Conservation (phyloP, 2,888 invertebrate genomes). For the Acleris sparsana region DNA sequence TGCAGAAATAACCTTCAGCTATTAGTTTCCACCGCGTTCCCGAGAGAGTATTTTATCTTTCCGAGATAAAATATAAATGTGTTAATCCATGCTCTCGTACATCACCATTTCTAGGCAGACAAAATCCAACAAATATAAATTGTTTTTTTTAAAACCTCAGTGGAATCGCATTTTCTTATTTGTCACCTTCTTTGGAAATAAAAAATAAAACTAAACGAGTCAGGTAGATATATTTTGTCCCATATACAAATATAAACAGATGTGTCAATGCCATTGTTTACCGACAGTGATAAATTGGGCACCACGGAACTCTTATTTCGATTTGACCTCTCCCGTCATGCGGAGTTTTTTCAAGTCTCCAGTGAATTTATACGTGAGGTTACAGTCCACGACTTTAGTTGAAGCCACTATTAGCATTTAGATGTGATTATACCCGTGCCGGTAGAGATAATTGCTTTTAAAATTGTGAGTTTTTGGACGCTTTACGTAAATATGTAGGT, state of each 20-base stretch:
- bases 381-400: conserved; percentile 10
- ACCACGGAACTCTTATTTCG: conserved; percentile 42
- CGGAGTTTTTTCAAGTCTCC: conserved; percentile 27
- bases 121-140: background rate
- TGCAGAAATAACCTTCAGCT: background rate
- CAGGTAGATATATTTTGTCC: conserved; percentile 2
- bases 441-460: conserved; percentile 1
- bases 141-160: background rate
- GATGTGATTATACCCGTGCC: background rate
- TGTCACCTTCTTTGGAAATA: background rate
- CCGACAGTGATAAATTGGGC: conserved; percentile 45
- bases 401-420: conserved; percentile 28
- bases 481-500: background rate
- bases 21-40: conserved; percentile 13
- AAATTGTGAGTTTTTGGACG: background rate
- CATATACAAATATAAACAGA: conserved; percentile 31
- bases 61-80: conserved; percentile 14
- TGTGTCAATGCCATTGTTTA: conserved; percentile 45
- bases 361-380: conserved; percentile 31
- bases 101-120: background rate
- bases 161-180: background rate
- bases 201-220: conserved; percentile 8
- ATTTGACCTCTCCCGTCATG: conserved; percentile 37
- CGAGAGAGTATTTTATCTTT: conserved; percentile 14
- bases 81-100: conserved; percentile 15